Conservation (phyloP, 2,888 invertebrate genomes). For the Scrobipalpa atriplicella region DNA sequence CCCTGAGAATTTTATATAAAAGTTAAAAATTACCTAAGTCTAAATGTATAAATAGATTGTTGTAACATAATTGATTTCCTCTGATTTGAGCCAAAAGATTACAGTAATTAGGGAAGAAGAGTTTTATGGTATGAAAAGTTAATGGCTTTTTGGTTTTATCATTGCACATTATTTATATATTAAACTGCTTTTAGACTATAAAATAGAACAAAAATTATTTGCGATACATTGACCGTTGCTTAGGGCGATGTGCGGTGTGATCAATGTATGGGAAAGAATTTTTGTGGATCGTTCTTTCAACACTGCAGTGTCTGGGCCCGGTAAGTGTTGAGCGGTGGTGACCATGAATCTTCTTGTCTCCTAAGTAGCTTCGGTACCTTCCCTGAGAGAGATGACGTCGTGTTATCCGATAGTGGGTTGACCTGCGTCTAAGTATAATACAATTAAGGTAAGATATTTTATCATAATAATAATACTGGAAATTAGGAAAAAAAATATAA, state of each 20-base stretch:
- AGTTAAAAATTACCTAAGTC: conserved; percentile 80
- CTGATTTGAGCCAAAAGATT: conserved; percentile 79
- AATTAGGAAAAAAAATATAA: too few species aligned
- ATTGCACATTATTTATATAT: conserved; percentile 76
- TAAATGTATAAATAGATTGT: conserved; percentile 78
- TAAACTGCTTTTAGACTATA: conserved; percentile 70
- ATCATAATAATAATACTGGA: too few species aligned
- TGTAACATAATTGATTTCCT: conserved; percentile 72
- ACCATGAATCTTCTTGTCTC: conserved; percentile 44
- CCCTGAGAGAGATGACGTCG: conserved; percentile 50
- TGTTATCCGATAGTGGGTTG: conserved; percentile 53
- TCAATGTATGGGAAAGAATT: conserved; percentile 73
- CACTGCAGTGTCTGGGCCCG: conserved; percentile 51
- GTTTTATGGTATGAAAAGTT: conserved; percentile 70
- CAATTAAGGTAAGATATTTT: conserved; percentile 34
- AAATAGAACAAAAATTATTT: conserved; percentile 66
- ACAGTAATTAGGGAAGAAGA: conserved; percentile 64
- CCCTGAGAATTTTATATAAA: conserved; percentile 80
- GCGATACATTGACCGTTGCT: conserved; percentile 62
- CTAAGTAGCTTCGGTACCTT: conserved; percentile 41
- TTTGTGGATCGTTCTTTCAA: conserved; percentile 57
- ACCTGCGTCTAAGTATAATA: conserved; percentile 62
- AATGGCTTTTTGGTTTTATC: conserved; percentile 81
- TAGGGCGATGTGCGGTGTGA: conserved; percentile 62
- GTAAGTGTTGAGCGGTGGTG: conserved; percentile 48